Conservation (phyloP, 2,113 vertebrate genomes). For the Oostethus manadensis region DNA sequence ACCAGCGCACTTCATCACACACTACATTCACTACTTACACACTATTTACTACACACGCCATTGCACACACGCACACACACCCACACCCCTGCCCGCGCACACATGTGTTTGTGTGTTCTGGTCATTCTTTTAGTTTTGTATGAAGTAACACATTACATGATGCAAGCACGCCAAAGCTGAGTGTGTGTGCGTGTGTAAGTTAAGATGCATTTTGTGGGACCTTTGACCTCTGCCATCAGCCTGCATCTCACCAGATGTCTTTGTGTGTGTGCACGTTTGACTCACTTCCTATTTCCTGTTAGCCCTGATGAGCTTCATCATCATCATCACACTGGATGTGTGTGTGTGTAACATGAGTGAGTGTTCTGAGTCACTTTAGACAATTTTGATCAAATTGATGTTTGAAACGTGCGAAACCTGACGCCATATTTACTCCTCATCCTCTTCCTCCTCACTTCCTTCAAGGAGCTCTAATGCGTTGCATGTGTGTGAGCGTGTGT, state of each 20-base stretch:
- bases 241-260: background rate
- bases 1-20: constrained; percentile 4
- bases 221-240: background rate
- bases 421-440: constrained; percentile 5
- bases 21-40: background rate
- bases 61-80: constrained; percentile 8
- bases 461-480: constrained; percentile 2
- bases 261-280: background rate
- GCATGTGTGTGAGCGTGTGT: background rate
- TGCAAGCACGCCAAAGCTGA: too few relatives aligned
- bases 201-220: background rate
- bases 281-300: background rate
- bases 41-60: background rate
- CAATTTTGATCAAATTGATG: constrained; percentile 3
- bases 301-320: background rate
- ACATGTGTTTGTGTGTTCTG: background rate
- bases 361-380: constrained; percentile 3
- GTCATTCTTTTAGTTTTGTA: background rate
- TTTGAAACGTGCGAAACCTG: background rate
- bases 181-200: background rate
- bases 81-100: background rate
- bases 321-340: background rate
- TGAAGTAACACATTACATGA: too few relatives aligned
- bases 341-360: background rate
- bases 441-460: constrained; percentile 1